Evolutionary conservation across 1,140 invertebrate species (phyloP), one percentile per base, ranked within the genome.

Genomic region (Drosophila mojavensis): DNA sequence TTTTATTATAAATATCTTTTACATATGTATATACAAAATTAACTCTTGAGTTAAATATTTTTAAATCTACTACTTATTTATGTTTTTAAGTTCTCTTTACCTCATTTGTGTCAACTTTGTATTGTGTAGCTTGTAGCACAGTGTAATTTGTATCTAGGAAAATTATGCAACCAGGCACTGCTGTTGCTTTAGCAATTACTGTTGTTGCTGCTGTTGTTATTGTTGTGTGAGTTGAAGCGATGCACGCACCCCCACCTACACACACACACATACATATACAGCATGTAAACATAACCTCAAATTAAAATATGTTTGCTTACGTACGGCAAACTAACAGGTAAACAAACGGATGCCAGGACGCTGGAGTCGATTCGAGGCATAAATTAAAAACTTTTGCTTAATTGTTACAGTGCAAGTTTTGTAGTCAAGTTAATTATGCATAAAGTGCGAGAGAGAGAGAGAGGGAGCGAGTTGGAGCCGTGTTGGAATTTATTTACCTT

Each of bases 231-330:
- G 72, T 82, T 88, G 79, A 77, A 77, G 83, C 83, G 79, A 88
- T 62, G 28, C 68, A 78, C 30, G 47, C 62, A 82, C 64, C 59
- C 0, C 11, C 41, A 5, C 13, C 11, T 11, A 43, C 41, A 15
- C 41, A n/a, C 41, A 43, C 41, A 4, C 41, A 43, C 11, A 43
- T 0, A 9, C 1, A 9, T 1, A 17, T 20, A 61, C 5, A 39
- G 65, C 65, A 59, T 88, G 76, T 86, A 86, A 86, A 86, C 83
- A 86, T 75, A 86, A 80, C 83, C 83, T 78, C 79, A 86, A 86
- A 86, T 86, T 86, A 88, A 88, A 86, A 86, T 86, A 78, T 86
- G 83, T 86, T 86, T 86, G 77, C 83, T 71, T 78, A 78, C 71
- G 79, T 70, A 64, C 47, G 60, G 72, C 69, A 77, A 88, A 88